Conservation (phyloP, 2,888 invertebrate genomes). For the Lymantria monacha region DNA sequence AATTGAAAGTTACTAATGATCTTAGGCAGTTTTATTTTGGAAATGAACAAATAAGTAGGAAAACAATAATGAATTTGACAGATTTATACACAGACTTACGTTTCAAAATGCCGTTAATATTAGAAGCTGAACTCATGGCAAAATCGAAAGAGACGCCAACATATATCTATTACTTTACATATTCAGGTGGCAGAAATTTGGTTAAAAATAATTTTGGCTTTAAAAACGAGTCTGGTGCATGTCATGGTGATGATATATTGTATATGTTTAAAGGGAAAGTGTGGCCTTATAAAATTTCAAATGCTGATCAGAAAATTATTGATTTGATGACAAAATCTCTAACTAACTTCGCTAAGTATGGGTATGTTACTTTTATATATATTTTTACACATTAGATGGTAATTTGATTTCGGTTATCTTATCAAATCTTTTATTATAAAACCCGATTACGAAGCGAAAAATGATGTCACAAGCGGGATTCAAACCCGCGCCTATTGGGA, state of each 20-base stretch:
- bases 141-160: conserved; percentile 41
- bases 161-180: conserved; percentile 63
- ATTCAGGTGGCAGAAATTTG: conserved; percentile 59
- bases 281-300: conserved; percentile 46
- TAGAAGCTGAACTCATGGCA: conserved; percentile 51
- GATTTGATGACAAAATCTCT: conserved; percentile 58
- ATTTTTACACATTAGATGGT: not conserved
- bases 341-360: conserved; percentile 70
- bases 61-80: conserved; percentile 52
- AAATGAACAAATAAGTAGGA: conserved; percentile 56
- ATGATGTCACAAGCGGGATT: no score
- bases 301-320: conserved; percentile 51
- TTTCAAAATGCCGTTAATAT: conserved; percentile 57
- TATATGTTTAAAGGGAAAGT: conserved; percentile 57
- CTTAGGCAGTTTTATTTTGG: conserved; percentile 69
- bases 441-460: no score
- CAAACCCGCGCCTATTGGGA: no score
- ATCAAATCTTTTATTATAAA: no score
- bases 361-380: conserved; percentile 36
- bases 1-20: conserved; percentile 29
- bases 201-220: conserved; percentile 48
- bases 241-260: conserved; percentile 64
- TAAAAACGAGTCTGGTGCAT: conserved; percentile 49
- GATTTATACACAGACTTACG: conserved; percentile 60
- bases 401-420: no score